Evolutionary conservation across 1,140 invertebrate species (phyloP).

Genomic region (Diploscapter pachys): DNA sequence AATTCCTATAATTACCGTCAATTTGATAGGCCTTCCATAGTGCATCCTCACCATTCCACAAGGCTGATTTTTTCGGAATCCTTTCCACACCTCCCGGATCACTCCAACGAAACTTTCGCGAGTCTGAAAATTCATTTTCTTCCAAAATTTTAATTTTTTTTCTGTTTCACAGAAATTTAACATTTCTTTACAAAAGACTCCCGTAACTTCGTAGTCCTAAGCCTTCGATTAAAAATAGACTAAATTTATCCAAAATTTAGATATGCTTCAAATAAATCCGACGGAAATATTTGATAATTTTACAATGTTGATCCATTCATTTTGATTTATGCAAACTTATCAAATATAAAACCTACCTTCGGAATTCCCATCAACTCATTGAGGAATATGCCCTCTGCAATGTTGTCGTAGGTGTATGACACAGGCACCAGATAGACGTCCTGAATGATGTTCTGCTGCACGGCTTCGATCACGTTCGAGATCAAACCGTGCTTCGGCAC

Average conservation of each 20-base stretch:
- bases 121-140: slow-evolving; percentile 18
- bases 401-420: slow-evolving; percentile 83
- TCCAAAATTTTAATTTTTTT: background rate
- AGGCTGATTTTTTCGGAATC: slow-evolving; percentile 77
- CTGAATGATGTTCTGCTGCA: slow-evolving; percentile 74
- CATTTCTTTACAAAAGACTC: background rate
- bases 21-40: slow-evolving; percentile 74
- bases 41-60: slow-evolving; percentile 86
- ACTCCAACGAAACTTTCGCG: slow-evolving; percentile 71
- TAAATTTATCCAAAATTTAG: no score
- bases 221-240: no score
- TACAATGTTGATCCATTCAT: no score
- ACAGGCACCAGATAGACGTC: slow-evolving; percentile 87
- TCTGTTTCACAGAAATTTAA: background rate
- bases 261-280: no score
- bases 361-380: slow-evolving; percentile 75
- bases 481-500: slow-evolving; percentile 71
- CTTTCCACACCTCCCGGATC: slow-evolving; percentile 75
- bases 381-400: slow-evolving; percentile 88
- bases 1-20: background rate
- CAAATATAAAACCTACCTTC: slow-evolving; percentile 21
- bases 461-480: slow-evolving; percentile 85
- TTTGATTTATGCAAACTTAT: background rate
- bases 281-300: no score
- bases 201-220: no score